Conservation (phyloP, 2,888 invertebrate species). For the Macrosoma leucophasiata region DNA sequence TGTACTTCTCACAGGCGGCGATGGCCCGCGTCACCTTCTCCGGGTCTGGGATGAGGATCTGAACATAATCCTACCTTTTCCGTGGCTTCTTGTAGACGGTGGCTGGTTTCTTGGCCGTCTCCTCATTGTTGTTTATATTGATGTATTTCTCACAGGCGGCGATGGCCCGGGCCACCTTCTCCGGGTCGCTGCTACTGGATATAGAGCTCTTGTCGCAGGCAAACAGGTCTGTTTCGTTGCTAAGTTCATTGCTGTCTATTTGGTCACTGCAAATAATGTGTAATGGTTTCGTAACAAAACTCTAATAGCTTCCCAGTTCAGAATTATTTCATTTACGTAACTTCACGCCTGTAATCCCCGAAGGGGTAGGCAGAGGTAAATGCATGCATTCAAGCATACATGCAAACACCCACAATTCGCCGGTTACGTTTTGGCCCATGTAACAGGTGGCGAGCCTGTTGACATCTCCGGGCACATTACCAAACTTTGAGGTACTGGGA, state of each 20-base stretch:
- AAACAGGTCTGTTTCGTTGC: conserved; percentile 65
- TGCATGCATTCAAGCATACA: no score
- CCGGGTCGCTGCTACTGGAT: conserved; percentile 53
- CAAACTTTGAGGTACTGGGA: no score
- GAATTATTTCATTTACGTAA: no score
- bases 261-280: conserved; percentile 40
- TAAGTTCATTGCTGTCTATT: conserved; percentile 64
- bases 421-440: no score
- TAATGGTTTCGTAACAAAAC: background rate
- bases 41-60: background rate
- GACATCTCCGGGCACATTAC: no score
- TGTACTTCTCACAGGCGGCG: background rate
- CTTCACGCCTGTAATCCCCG: no score
- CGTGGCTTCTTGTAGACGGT: conserved; percentile 45
- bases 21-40: conserved; percentile 4
- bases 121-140: conserved; percentile 63
- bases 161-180: conserved; percentile 29
- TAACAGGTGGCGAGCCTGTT: no score
- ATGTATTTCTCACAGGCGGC: conserved; percentile 45
- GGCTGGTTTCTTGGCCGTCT: conserved; percentile 37
- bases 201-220: conserved; percentile 63
- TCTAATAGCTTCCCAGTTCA: conserved; percentile 1
- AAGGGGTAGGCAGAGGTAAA: no score
- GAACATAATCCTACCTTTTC: conserved; percentile 41
- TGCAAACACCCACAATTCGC: no score